Evolutionary conservation across 2,797 vertebrate genomes (phyloP).

Genomic region (Siniperca obscura): DNA sequence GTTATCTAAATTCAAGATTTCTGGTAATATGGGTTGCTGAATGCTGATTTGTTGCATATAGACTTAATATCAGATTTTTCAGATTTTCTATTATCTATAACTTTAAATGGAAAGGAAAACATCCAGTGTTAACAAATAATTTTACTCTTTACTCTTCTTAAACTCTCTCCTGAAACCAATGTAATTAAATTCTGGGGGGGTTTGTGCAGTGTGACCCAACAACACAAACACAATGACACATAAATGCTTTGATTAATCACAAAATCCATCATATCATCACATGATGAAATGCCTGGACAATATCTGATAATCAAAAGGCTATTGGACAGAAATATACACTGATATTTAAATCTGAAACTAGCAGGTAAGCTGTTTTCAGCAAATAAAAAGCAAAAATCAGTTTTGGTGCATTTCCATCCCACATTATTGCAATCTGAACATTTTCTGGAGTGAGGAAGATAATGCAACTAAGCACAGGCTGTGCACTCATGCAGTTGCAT

Average conservation of each 20-base stretch:
- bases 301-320: not conserved
- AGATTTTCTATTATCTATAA: not conserved
- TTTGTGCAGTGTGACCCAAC: not conserved
- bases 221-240: not conserved
- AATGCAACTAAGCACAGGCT: constrained; percentile 9
- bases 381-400: not conserved
- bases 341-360: not conserved
- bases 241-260: not conserved
- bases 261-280: not conserved
- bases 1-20: not conserved
- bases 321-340: not conserved
- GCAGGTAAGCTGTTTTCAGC: not conserved
- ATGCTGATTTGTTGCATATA: not conserved
- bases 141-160: not conserved
- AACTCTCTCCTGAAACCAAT: not conserved
- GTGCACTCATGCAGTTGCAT: constrained; percentile 1
- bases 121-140: not conserved
- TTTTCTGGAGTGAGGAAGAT: not conserved
- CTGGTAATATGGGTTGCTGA: not conserved
- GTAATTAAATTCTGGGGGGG: not conserved
- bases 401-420: constrained; percentile 9
- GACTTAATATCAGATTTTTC: not conserved
- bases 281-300: not conserved
- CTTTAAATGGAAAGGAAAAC: not conserved
- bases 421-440: not conserved